Evolutionary conservation across 2,888 invertebrate species (phyloP).

Genomic region (Rotaria socialis): DNA sequence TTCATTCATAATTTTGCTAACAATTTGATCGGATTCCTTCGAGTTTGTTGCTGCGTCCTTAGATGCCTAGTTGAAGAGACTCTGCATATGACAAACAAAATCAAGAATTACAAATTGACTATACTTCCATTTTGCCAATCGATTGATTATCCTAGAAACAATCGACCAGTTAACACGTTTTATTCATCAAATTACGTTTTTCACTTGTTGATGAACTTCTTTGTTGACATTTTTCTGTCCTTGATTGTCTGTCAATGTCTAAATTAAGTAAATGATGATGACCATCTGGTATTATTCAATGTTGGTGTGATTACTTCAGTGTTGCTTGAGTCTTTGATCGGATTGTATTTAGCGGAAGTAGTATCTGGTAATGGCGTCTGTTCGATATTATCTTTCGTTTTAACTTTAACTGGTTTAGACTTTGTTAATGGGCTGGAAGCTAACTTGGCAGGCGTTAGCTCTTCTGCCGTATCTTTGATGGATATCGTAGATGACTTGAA

Average conservation of each 20-base stretch:
- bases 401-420: not conserved
- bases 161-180: not conserved
- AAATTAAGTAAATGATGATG: not conserved
- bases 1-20: not conserved
- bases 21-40: not conserved
- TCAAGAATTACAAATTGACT: not conserved
- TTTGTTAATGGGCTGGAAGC: not conserved
- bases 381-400: not conserved
- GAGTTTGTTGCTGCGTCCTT: not conserved
- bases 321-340: not conserved
- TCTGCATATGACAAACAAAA: not conserved
- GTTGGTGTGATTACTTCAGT: not conserved
- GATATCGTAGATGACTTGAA: no score
- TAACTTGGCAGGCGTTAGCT: no score
- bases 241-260: not conserved
- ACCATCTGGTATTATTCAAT: not conserved
- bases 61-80: not conserved
- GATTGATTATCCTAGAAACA: not conserved
- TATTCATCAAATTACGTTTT: not conserved
- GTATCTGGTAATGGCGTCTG: not conserved
- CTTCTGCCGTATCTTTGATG: no score
- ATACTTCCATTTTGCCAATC: not conserved
- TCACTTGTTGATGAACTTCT: not conserved
- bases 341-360: not conserved
- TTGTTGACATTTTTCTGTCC: not conserved